Base-by-base conservation (phyloP, 2,888 invertebrate genomes). In the Drosophila atripex region DNA sequence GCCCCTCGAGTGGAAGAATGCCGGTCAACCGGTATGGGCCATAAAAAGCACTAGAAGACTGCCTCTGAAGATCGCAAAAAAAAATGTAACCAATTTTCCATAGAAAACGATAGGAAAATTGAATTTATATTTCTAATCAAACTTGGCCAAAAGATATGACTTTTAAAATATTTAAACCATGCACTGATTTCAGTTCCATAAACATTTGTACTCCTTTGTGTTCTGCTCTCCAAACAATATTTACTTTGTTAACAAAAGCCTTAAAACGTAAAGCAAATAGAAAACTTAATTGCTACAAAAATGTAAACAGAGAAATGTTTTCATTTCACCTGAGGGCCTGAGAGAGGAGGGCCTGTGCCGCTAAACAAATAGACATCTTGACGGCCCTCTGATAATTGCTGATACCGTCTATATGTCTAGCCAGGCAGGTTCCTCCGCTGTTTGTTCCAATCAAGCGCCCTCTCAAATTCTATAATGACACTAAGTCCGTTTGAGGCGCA, bases 371-470 rank as follows among this genome's bases (percentile, higher is more conserved):
- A 80, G 35, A 52, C 32, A 61, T 41, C 72, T 51, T 70, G 50
- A 59, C 47, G 54, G 32, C 51, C 51, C 51, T 50, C 69, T 69
- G 71, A 73, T 80, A 80, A 85, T 72, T 76, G 75, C 74, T 83
- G 78, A 78, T 79, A 79, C 28, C 32, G 38, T 61, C 28, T 45
- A 39, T 21, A 28, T 38, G 51, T 82, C 56, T 55, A 46, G 45
- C 61, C 43, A 32, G 58, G 46, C 59, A 86, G 71, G 83, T 79
- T n/a, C n/a, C n/a, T n/a, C n/a, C n/a, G n/a, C n/a, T n/a, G n/a
- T n/a, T n/a, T 64, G 66, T 80, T 69, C 65, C 83, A 80, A 86
- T 80, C 80, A 80, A 86, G 66, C 43, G 21, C 65, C 65, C 43
- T 45, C 45, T 28, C 21, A 58, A 55, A 46, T 49, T 52, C 52